Evolutionary conservation across 2,888 invertebrate species (phyloP), one percentile per base, ranked within the genome.

Genomic region (Amphipyra berbera): DNA sequence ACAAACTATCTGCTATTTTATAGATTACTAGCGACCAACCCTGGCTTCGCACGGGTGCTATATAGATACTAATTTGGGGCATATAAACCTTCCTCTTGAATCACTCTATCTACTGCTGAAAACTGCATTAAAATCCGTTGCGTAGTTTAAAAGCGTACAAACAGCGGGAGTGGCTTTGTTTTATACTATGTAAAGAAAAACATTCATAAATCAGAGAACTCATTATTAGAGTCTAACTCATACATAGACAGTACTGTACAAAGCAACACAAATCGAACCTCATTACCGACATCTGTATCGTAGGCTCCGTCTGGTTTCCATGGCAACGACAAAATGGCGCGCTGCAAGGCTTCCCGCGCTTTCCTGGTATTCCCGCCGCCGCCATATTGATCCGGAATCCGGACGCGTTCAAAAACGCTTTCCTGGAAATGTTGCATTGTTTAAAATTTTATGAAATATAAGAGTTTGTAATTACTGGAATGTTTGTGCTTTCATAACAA

Each of bases 281-380:
- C 42, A 50, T 49, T 71, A 66, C 41, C n/a, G 14, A 54, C 49
- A 49, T 46, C 59, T 61, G 38, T 44, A 53, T 57, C 53, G 65
- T 72, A 30, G 70, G 46, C 49, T 63, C 53, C 37, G 68, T 68
- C 68, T 72, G 54, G 86, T 90, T 79, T 62, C 76, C 78, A 89
- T 88, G 73, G 78, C 78, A 77, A 90, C 87, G 72, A 61, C 80
- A 86, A 89, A 76, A 89, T 89, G 88, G 88, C 88, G 85, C 47
- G 53, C 60, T 68, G 33, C 35, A 61, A 58, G 69, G 73, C 81
- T 89, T 90, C 88, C 88, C 90, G 90, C 90, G 88, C 79, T 90
- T 89, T 89, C 84, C 68, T 68, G 58, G 68, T 61, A 15, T 78
- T 76, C 76, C 77, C 82, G 81, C 78, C 81, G 82, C 82, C 81